Evolutionary conservation across 2,113 vertebrate genomes (phyloP), one percentile per base, ranked within the genome.

Genomic region (Nansenia antarctica): DNA sequence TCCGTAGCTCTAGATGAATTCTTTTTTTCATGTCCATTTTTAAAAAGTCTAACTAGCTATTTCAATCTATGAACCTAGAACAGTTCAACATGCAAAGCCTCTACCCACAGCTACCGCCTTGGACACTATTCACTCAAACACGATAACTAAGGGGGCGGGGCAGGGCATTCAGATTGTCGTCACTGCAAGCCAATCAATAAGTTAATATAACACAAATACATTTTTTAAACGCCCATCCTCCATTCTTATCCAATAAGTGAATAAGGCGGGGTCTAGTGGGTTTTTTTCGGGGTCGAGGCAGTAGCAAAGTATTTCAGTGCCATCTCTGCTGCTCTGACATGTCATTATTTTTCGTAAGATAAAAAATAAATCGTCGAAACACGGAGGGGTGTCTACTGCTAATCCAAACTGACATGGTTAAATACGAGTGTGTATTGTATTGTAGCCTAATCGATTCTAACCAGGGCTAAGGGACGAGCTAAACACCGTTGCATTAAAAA

Each of bases 1-100:
- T 95, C 88, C 94, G 93, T 89, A 95, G 93, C 88, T 95, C 94
- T 92, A 95, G 90, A 89, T 94, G 92, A 89, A 95, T 94, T 90
- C 94, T 94, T 85, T 88, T 95, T 90, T 94, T 94, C 94, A 95
- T 94, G 49, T 95, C 94, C 93, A 94, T 95, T 86, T 89, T 90
- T 47, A n/a, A n/a, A n/a, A 47, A 47, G 12, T n/a, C 42, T 47
- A 47, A 47, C 42, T 18, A 47, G 42, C 42, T 62, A 37, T 37
- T 35, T 6, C 32, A 26, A 62, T 62, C 22, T 26, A 42, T 34
- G 39, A 42, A 62, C 32, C 35, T 22, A 37, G 34, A 62, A 35
- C 60, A 62, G 34, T 42, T 42, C 15, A 37, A 39, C 60, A 62
- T 42, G 60, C 34, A 62, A 27, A 62, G 35, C n/a, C 60, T n/a